Conservation (phyloP, 2,888 invertebrate species). For the Nephrotoma flavescens region DNA sequence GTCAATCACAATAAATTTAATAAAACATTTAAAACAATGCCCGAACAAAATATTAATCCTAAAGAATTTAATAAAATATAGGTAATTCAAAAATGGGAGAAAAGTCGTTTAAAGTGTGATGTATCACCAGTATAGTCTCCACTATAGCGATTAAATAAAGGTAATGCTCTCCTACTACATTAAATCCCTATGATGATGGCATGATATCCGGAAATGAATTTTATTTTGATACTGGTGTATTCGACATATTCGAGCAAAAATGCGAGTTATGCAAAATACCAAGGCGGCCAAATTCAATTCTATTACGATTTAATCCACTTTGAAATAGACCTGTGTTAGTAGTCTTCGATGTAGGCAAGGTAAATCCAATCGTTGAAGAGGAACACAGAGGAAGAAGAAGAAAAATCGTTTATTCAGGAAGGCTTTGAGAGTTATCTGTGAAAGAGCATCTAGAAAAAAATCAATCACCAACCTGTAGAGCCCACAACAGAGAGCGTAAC, state of each 20-base stretch:
- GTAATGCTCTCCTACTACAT: background rate
- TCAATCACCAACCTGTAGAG: background rate
- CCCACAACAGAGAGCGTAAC: background rate
- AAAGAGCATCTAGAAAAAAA: background rate
- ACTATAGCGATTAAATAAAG: background rate
- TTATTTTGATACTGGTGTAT: background rate
- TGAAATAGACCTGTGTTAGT: conserved; percentile 4
- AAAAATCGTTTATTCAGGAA: background rate
- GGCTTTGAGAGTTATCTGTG: background rate
- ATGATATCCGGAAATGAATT: background rate
- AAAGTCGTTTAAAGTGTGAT: background rate
- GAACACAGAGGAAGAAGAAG: background rate
- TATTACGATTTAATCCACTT: conserved; percentile 31
- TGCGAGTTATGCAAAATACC: conserved; percentile 12
- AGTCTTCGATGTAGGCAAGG: background rate
- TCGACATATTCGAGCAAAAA: background rate
- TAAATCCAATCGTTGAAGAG: background rate
- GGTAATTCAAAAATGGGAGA: background rate
- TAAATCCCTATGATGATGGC: background rate
- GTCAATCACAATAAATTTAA: background rate
- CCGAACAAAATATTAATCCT: background rate
- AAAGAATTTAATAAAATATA: background rate
- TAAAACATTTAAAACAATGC: background rate
- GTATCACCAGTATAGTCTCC: background rate
- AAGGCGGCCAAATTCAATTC: conserved; percentile 26